Evolutionary conservation across 2,797 vertebrate species (phyloP), one percentile per base, ranked within the genome.

Genomic region (Leptodactylus fallax): DNA sequence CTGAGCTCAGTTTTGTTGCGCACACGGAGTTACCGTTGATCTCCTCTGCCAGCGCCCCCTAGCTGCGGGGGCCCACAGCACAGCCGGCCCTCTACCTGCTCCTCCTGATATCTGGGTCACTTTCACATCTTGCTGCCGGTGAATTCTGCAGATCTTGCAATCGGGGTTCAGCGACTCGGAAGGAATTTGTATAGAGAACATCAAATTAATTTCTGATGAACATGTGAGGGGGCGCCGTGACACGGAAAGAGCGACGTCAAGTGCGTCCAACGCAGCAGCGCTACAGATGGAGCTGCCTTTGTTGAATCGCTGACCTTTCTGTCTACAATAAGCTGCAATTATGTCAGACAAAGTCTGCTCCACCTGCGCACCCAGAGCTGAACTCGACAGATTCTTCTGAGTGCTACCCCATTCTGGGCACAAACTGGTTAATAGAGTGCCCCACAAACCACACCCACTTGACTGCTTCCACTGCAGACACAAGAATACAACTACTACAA

Each of bases 101-200:
- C 83, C 51, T 65, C 74, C 74, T 36, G 58, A n/a, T 65, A 86
- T 19, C 14, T 69, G 25, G 85, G 85, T 79, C 60, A 86, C 3
- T 53, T 21, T 13, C 61, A 1, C 69, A 60, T 85, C n/a, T n/a
- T 23, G 55, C 6, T 6, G 36, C 58, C n/a, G 21, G 45, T 65
- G 47, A 67, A 8, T 63, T 78, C 85, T 10, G 84, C 74, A 7
- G 58, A 27, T 7, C 69, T 60, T 12, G 25, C 69, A 56, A 11
- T 74, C 67, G 12, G n/a, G 21, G n/a, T 63, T 51, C 82, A 72
- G n/a, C 16, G 67, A 74, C 23, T 83, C 56, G 58, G 45, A 85
- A 19, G 3, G 8, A 63, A 77, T 85, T 51, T 53, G 72, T 19
- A 47, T 21, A 25, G 53, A 58, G 67, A 16, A 14, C 67, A 77